Evolutionary conservation across 2,888 invertebrate genomes (phyloP).

Genomic region (Lutraria lutraria): DNA sequence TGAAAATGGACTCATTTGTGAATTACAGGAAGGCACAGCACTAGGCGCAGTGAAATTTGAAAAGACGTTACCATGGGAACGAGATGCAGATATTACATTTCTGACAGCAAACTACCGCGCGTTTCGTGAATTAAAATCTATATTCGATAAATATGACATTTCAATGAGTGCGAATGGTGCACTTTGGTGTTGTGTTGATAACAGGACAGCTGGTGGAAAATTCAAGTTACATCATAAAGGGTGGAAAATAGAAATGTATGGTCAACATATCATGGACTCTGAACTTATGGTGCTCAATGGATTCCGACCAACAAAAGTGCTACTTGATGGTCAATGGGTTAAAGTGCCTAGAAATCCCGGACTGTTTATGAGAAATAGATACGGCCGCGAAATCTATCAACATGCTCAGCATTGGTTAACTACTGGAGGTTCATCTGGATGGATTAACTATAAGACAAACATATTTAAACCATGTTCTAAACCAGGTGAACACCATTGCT

Average conservation of each 20-base stretch:
- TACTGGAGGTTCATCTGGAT: slow-evolving; percentile 70
- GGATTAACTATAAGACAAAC: slow-evolving; percentile 77
- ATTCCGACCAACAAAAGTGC: slow-evolving; percentile 74
- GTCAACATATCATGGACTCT: slow-evolving; percentile 79
- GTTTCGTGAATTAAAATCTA: slow-evolving; percentile 51
- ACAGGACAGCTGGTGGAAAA: slow-evolving; percentile 72
- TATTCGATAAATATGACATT: slow-evolving; percentile 66
- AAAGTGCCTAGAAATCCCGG: slow-evolving; percentile 83
- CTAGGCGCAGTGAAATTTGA: slow-evolving; percentile 85
- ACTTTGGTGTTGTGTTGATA: slow-evolving; percentile 71
- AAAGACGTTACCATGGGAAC: slow-evolving; percentile 84
- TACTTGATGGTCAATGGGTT: slow-evolving; percentile 81
- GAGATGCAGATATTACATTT: slow-evolving; percentile 82
- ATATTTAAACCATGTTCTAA: slow-evolving; percentile 76
- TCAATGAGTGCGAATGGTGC: slow-evolving; percentile 35
- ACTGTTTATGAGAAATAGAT: slow-evolving; percentile 80
- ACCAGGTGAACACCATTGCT: slow-evolving; percentile 79
- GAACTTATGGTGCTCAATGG: slow-evolving; percentile 65
- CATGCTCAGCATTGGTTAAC: slow-evolving; percentile 83
- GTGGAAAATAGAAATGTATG: slow-evolving; percentile 81
- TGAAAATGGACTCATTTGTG: slow-evolving; percentile 76
- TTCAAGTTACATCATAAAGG: slow-evolving; percentile 71
- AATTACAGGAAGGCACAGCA: slow-evolving; percentile 81
- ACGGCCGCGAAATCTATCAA: slow-evolving; percentile 81
- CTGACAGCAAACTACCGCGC: slow-evolving; percentile 73